Evolutionary conservation across 2,888 invertebrate genomes (phyloP), one percentile per base, ranked within the genome.

Genomic region (Gonocerus acuteangulatus): DNA sequence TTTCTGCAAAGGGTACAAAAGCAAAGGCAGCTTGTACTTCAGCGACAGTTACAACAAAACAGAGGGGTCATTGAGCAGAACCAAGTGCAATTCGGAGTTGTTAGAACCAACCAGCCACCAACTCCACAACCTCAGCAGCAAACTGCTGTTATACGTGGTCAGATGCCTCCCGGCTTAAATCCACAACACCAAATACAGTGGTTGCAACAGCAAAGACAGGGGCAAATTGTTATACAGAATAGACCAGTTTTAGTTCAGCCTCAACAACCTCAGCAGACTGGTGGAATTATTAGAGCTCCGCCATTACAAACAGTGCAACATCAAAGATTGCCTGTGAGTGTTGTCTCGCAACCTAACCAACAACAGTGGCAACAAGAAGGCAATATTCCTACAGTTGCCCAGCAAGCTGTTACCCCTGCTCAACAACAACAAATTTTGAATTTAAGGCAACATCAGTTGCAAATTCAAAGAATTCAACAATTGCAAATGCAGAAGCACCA

Each of bases 1-100:
- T 89, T 89, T 68, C 86, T 89, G 3, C 84, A 87, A 11, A 75
- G 89, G 65, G 86, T 87, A 72, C 79, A 72, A 72, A 83, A 83
- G 65, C 80, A 82, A 57, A 75, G 81, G 48, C 79, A 80, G 27
- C 70, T 82, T 67, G 69, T 79, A 56, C 69, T 82, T 52, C 80
- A 83, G 44, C 75, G 78, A 45, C 79, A 80, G 71, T 79, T 80
- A 77, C 76, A 62, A 78, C 68, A 60, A 65, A 51, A 48, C 15
- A 52, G 48, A 27, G 57, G 59, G 13, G 60, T 60, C 7, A 22
- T 62, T n/a, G 56, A 54, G 32, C 63, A 63, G 39, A 54, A 52
- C 32, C 63, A 63, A 39, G 56, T 60, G 13, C 61, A 61, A 32
- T 61, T 61, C 23, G 49, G 39, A 39, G 42, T 47, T 39, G 66